Conservation (phyloP, 2,797 vertebrate species). For the Kryptolebias ocellatus region DNA sequence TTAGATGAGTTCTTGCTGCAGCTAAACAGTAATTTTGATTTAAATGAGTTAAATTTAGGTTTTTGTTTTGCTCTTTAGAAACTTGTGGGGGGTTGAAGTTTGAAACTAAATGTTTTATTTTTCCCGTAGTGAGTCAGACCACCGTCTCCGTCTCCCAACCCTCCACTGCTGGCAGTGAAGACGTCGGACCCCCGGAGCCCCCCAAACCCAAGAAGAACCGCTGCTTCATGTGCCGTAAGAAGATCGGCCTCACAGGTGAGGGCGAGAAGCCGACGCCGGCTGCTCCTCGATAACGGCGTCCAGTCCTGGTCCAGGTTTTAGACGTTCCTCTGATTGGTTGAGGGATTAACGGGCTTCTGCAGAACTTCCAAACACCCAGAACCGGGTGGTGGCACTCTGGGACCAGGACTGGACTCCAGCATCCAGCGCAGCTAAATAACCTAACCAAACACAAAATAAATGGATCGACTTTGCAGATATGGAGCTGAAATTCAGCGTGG, state of each 20-base stretch:
- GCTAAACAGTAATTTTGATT: too few relatives aligned
- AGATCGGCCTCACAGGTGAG: constrained; percentile 89
- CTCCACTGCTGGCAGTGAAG: constrained; percentile 66
- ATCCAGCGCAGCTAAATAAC: too few relatives aligned
- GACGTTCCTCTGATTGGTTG: neutral
- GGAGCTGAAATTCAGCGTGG: too few relatives aligned
- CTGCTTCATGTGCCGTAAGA: constrained; percentile 90
- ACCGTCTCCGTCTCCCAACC: constrained; percentile 51
- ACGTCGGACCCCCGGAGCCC: constrained; percentile 72
- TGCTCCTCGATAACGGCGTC: too few relatives aligned
- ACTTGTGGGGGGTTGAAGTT: neutral
- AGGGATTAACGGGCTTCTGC: too few relatives aligned
- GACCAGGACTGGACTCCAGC: too few relatives aligned
- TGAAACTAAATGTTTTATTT: neutral
- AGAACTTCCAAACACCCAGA: too few relatives aligned
- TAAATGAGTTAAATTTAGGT: neutral
- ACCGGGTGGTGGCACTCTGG: too few relatives aligned
- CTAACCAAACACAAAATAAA: too few relatives aligned
- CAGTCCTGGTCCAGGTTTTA: too few relatives aligned
- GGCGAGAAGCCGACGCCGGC: neutral
- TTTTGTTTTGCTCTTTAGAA: neutral
- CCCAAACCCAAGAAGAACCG: constrained; percentile 86
- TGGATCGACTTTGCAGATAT: too few relatives aligned
- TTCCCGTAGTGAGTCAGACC: constrained; percentile 76
- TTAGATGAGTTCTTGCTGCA: too few relatives aligned